Evolutionary conservation across 2,888 invertebrate genomes (phyloP), one percentile per base, ranked within the genome.

Genomic region (Mimumesa dahlbomi): DNA sequence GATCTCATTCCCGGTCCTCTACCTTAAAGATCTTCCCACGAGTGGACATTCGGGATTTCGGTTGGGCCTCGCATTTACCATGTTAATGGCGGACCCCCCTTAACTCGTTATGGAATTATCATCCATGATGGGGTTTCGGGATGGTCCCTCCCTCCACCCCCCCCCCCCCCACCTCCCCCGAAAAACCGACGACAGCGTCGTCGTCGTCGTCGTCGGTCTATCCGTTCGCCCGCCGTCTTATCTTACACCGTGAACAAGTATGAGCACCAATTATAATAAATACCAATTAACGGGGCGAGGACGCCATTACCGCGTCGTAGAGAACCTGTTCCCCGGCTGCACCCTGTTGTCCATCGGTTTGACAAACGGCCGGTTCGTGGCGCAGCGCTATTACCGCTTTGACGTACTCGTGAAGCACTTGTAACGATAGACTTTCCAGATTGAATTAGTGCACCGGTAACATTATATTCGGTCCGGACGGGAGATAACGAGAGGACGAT

Each of bases 201-300:
- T 11, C 25, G 25, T 34, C 36, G 42, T 52, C 64, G 40, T 49
- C 42, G 63, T 53, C 46, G 49, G 61, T 72, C 76, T 70, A 57
- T 74, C 50, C 63, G 22, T 43, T n/a, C n/a, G n/a, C 22, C 6
- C 13, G 34, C 50, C 66, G 57, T 50, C 75, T 75, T 77, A 78
- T 76, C 79, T 79, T 53, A 48, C 57, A 46, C 66, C 56, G 79
- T 72, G 79, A 74, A 66, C 78, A 76, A 81, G 80, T 81, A 81
- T 81, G 78, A 81, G 82, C 83, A 84, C 87, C 87, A 88, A 88
- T 88, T 87, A 88, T 88, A 88, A 88, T 88, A 88, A 88, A 88
- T 88, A 88, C 85, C 87, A 88, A 88, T 88, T 88, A 88, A 88
- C 84, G 84, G 83, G 84, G 74, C 80, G 78, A 82, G 74, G 84